Evolutionary conservation across 2,113 vertebrate species (phyloP).

Genomic region (Perognathus longimembris): DNA sequence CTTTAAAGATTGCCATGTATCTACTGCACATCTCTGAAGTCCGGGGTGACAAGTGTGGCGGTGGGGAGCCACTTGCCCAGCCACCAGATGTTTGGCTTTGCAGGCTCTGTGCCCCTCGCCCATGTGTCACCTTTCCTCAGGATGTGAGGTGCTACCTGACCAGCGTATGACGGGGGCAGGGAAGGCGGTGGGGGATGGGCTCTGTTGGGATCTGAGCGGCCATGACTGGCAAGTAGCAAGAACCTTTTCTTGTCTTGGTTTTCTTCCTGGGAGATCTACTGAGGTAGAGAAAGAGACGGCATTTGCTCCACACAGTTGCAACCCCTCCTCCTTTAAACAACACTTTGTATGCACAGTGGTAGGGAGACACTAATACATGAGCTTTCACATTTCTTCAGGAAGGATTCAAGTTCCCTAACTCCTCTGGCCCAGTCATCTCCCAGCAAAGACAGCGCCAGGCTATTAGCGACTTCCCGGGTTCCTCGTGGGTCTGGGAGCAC

Average conservation of each 20-base stretch:
- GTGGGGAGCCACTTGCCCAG: too few species aligned
- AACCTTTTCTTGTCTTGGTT: neutral
- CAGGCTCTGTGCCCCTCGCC: neutral
- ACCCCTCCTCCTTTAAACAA: neutral
- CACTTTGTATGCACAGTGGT: neutral
- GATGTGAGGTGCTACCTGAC: accelerated
- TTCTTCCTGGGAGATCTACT: neutral
- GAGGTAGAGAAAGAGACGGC: neutral
- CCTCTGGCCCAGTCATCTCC: neutral
- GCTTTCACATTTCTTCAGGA: neutral
- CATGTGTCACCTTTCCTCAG: neutral
- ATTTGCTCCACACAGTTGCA: neutral
- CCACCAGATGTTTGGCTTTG: too few species aligned
- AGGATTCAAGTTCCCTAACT: neutral
- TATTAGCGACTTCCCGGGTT: neutral
- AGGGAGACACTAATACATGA: neutral
- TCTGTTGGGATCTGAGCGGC: too few species aligned
- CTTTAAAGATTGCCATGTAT: too few species aligned
- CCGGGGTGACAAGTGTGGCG: neutral
- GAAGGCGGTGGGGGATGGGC: too few species aligned
- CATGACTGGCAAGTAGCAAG: neutral
- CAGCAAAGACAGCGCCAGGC: neutral
- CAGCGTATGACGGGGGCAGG: too few species aligned
- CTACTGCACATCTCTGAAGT: too few species aligned
- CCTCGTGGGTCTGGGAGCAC: neutral